Conservation (phyloP, 2,797 vertebrate genomes). For the Sebastes goodei region DNA sequence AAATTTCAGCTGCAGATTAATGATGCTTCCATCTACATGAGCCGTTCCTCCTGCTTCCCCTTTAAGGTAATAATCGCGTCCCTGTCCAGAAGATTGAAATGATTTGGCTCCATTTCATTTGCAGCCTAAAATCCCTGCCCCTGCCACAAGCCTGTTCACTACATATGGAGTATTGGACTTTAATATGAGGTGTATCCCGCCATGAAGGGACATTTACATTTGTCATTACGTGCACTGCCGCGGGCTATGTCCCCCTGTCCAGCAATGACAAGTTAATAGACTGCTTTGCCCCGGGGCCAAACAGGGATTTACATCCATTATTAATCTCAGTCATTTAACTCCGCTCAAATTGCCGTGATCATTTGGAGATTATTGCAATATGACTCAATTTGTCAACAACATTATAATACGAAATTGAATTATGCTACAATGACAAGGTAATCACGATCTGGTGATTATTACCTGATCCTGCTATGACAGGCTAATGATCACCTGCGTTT, state of each 20-base stretch:
- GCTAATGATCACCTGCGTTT: slow-evolving; percentile 62
- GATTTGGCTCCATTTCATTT: slow-evolving; percentile 6
- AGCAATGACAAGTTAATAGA: slow-evolving; percentile 60
- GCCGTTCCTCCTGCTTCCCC: neutral
- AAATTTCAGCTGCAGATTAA: neutral
- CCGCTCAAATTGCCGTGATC: slow-evolving; percentile 40
- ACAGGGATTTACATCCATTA: slow-evolving; percentile 44
- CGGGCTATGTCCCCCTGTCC: slow-evolving; percentile 39
- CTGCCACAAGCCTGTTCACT: slow-evolving; percentile 5
- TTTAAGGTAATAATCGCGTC: slow-evolving; percentile 1
- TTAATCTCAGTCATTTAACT: slow-evolving; percentile 53
- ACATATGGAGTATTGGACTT: slow-evolving; percentile 17
- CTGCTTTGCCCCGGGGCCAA: slow-evolving; percentile 24
- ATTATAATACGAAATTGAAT: slow-evolving; percentile 52
- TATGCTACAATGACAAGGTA: slow-evolving; percentile 48
- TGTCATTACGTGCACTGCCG: slow-evolving; percentile 33
- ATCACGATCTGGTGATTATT: slow-evolving; percentile 59
- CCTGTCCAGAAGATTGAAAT: slow-evolving; percentile 4
- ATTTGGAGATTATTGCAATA: slow-evolving; percentile 48
- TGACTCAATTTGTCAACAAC: slow-evolving; percentile 60
- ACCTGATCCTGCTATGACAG: slow-evolving; percentile 41
- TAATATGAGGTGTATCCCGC: slow-evolving; percentile 37
- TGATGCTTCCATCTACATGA: neutral
- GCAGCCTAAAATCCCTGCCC: slow-evolving; percentile 12
- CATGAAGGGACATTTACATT: slow-evolving; percentile 48